Evolutionary conservation across 2,113 vertebrate genomes (phyloP).

Genomic region (Rhea pennata): DNA sequence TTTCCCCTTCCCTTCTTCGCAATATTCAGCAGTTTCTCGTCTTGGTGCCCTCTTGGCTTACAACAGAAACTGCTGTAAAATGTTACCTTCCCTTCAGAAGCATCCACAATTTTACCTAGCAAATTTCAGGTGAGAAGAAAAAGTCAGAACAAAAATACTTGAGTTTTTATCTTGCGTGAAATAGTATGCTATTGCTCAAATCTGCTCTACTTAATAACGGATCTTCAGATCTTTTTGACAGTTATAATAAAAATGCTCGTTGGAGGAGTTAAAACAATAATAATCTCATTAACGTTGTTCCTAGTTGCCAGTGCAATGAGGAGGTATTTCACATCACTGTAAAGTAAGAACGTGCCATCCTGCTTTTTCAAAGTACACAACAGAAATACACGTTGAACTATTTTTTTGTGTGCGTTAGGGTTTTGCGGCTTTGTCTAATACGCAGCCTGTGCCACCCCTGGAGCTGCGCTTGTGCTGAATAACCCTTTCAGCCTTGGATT

Average conservation of each 20-base stretch:
- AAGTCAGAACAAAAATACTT: background rate
- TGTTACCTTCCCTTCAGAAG: too few relatives aligned
- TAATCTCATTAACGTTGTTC: background rate
- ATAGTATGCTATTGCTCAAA: background rate
- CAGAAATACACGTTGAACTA: accelerated
- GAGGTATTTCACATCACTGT: background rate
- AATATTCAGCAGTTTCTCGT: background rate
- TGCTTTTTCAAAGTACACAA: background rate
- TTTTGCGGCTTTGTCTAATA: background rate
- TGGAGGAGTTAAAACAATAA: background rate
- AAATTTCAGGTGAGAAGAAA: background rate
- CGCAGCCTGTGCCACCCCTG: background rate
- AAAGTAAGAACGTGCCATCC: background rate
- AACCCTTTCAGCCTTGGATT: background rate
- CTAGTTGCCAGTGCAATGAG: background rate
- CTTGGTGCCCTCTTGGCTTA: background rate
- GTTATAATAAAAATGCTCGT: background rate
- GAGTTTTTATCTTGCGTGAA: too few relatives aligned
- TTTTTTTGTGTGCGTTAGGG: background rate
- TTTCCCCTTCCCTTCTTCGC: background rate
- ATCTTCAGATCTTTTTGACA: background rate
- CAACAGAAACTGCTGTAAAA: too few relatives aligned
- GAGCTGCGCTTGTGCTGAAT: background rate
- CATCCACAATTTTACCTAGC: background rate
- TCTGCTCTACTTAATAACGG: too few relatives aligned